Evolutionary conservation across 2,797 vertebrate species (phyloP), one percentile per base, ranked within the genome.

Genomic region (Limnodromus scolopaceus): DNA sequence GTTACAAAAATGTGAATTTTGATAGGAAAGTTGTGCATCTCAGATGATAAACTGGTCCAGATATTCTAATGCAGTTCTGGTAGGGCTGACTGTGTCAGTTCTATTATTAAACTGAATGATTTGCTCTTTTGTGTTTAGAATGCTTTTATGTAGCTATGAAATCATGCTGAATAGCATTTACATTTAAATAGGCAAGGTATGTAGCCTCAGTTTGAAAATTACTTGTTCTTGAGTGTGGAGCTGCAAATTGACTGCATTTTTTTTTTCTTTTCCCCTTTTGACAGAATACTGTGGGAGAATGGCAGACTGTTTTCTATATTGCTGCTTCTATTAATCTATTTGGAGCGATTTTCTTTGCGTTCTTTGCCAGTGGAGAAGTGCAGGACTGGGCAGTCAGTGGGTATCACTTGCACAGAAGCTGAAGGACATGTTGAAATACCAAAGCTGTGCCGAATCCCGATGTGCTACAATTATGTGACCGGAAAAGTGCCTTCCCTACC

Each of bases 241-340:
- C 51, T 77, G 43, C 60, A 77, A 82, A 90, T 16, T 95, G 63
- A 96, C 79, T 86, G 25, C 24, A 22, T 46, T 39, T 64, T 24
- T 65, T 71, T 71, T 58, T 61, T 95, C 14, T 55, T 69, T 43
- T 18, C 57, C n/a, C 92, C 69, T 78, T 96, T 95, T 95, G 96
- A 43, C 85, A 99, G 99, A 99, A 99, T 95, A 99, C 99, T 46
- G 98, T 99, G 60, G 97, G 93, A 92, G 99, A 99, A 84, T 99
- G 99, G 99, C 99, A 99, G 96, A 97, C 71, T 4, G 99, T 99
- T 49, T 99, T 99, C 98, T 99, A 98, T 97, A 99, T 99, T 30
- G 99, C 99, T 64, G 99, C 99, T 87, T 98, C 92, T 79, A 99
- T 99, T 97, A 99, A 99, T 96, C 58, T 99, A 28, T 98, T 99